Evolutionary conservation across 2,888 invertebrate genomes (phyloP).

Genomic region (Colostygia pectinataria): DNA sequence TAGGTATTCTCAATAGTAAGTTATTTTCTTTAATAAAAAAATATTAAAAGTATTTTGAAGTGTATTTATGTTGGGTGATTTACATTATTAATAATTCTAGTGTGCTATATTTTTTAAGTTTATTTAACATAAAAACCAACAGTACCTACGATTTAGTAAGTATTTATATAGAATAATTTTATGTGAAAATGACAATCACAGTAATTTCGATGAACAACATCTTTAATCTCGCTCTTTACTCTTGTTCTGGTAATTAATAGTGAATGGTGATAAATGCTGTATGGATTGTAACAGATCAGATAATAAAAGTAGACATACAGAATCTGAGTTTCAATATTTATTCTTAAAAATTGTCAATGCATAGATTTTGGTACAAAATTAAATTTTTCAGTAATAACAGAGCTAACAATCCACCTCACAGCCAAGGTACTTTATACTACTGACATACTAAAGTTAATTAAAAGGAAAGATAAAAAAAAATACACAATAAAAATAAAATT

Average conservation of each 20-base stretch:
- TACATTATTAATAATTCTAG: constrained; percentile 40
- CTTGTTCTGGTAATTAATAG: too few species aligned
- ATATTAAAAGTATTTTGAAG: constrained; percentile 35
- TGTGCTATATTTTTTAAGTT: constrained; percentile 36
- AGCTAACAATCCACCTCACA: constrained; percentile 63
- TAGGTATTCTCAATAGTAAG: constrained; percentile 38
- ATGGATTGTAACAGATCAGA: background rate
- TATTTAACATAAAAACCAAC: constrained; percentile 5
- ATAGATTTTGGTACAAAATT: constrained; percentile 58
- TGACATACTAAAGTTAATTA: constrained; percentile 8
- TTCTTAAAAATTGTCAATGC: constrained; percentile 48
- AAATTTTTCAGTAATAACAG: constrained; percentile 44
- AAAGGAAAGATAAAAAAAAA: constrained; percentile 21
- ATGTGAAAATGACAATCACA: too few species aligned
- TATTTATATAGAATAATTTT: background rate
- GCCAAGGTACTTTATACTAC: constrained; percentile 56
- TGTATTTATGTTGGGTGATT: constrained; percentile 43
- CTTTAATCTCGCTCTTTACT: too few species aligned
- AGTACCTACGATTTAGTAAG: too few species aligned
- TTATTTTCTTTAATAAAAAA: constrained; percentile 39
- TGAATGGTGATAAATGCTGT: too few species aligned
- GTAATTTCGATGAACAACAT: too few species aligned
- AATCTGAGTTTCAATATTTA: constrained; percentile 42
- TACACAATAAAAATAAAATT: constrained; percentile 35
- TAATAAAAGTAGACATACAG: constrained; percentile 28